phyloP scores from a whole-genome alignment of 1,140 invertebrate species.

The Drosophila elegans region DNA sequence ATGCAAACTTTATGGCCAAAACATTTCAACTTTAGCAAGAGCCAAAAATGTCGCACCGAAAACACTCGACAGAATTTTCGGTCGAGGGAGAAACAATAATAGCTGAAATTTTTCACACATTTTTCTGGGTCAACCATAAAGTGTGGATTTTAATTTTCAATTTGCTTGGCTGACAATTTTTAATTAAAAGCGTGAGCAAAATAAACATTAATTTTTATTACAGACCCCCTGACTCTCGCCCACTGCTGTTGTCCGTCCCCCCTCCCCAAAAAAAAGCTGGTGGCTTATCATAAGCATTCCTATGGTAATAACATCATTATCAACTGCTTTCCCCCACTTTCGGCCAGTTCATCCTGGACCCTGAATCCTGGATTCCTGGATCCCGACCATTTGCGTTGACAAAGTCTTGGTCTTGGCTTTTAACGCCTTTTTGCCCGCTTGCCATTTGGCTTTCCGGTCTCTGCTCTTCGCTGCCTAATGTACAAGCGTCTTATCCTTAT shows the following conservation, averaged over 20 bases:
- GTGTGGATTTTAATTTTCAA: constrained; percentile 67
- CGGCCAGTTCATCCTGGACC: constrained; percentile 11
- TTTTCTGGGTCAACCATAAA: constrained; percentile 66
- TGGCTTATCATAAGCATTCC: constrained; percentile 70
- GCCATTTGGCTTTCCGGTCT: constrained; percentile 45
- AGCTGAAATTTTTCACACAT: constrained; percentile 48
- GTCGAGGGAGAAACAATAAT: constrained; percentile 39
- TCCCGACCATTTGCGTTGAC: constrained; percentile 51
- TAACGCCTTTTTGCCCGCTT: constrained; percentile 57
- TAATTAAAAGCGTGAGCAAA: constrained; percentile 77
- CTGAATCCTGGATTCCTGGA: constrained; percentile 2
- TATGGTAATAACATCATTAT: constrained; percentile 82
- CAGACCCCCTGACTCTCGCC: constrained; percentile 7
- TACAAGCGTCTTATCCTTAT: constrained; percentile 75
- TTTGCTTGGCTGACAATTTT: constrained; percentile 73
- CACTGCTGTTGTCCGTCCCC: neutral
- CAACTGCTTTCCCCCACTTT: constrained; percentile 34
- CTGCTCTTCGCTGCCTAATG: constrained; percentile 57
- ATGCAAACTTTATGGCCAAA: constrained; percentile 72
- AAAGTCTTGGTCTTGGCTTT: constrained; percentile 61
- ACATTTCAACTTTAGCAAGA: constrained; percentile 57
- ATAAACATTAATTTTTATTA: constrained; percentile 82
- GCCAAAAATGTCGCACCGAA: constrained; percentile 48
- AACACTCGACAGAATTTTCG: constrained; percentile 11
- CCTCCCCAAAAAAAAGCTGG: constrained; percentile 8